Evolutionary conservation across 2,888 invertebrate species (phyloP).

Genomic region (Seladonia tumulorum): DNA sequence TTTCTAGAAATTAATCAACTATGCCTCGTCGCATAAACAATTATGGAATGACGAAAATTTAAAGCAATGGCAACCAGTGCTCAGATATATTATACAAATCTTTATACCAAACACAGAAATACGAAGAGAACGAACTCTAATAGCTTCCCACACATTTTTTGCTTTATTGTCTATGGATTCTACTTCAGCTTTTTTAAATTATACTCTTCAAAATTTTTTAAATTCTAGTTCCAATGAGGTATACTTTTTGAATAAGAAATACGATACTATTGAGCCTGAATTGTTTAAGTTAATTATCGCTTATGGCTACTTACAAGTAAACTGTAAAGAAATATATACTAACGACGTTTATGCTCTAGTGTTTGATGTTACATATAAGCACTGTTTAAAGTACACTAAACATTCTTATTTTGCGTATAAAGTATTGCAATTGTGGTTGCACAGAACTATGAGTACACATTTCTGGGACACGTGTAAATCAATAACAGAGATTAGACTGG

Average conservation of each 20-base stretch:
- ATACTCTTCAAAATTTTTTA: slow-evolving; percentile 63
- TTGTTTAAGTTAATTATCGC: slow-evolving; percentile 74
- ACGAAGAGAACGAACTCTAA: slow-evolving; percentile 70
- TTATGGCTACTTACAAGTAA: slow-evolving; percentile 77
- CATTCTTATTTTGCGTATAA: slow-evolving; percentile 86
- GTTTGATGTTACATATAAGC: slow-evolving; percentile 81
- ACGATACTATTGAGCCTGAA: slow-evolving; percentile 65
- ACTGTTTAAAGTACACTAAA: slow-evolving; percentile 85
- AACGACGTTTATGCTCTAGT: slow-evolving; percentile 76
- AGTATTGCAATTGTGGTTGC: slow-evolving; percentile 84
- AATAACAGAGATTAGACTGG: slow-evolving; percentile 83
- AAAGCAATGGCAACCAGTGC: slow-evolving; percentile 54
- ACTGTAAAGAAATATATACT: slow-evolving; percentile 53
- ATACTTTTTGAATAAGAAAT: slow-evolving; percentile 59
- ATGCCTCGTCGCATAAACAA: slow-evolving; percentile 29
- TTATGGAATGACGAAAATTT: slow-evolving; percentile 41
- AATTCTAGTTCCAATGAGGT: slow-evolving; percentile 55
- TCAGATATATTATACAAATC: slow-evolving; percentile 60
- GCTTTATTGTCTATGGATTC: slow-evolving; percentile 60
- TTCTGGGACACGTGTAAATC: slow-evolving; percentile 79
- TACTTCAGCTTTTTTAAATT: slow-evolving; percentile 46
- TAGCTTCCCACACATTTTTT: slow-evolving; percentile 77
- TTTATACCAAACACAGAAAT: slow-evolving; percentile 68
- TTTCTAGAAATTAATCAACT: slow-evolving; percentile 73
- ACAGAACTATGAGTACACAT: slow-evolving; percentile 82